phyloP scores from a whole-genome alignment of 2,797 vertebrate genomes.

The Serranus cabrilla region DNA sequence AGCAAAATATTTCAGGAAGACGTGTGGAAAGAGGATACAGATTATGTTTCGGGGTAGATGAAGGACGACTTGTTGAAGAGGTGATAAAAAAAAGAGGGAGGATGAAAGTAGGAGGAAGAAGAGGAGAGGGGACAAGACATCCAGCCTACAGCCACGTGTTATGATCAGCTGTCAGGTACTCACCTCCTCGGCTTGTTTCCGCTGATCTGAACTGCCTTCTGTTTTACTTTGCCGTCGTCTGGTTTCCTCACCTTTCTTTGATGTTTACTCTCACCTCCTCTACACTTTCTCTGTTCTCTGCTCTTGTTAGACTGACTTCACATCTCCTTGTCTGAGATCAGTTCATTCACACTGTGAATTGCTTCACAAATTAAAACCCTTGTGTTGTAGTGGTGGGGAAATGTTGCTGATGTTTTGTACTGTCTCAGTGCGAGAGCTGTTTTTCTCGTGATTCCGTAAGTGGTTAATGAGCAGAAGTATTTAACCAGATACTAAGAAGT shows the following conservation, averaged over 20 bases:
- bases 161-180: slow-evolving; percentile 65
- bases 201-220: slow-evolving; percentile 43
- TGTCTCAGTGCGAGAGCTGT: slow-evolving; percentile 37
- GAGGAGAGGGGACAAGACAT: slow-evolving; percentile 53
- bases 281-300: slow-evolving; percentile 19
- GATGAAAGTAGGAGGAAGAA: slow-evolving; percentile 48
- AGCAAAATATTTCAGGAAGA: slow-evolving; percentile 44
- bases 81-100: slow-evolving; percentile 51
- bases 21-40: slow-evolving; percentile 47
- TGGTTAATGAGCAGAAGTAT: slow-evolving; percentile 32
- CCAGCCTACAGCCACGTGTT: slow-evolving; percentile 58
- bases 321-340: slow-evolving; percentile 43
- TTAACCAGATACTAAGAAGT: slow-evolving; percentile 36
- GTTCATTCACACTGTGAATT: slow-evolving; percentile 36
- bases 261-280: slow-evolving; percentile 62
- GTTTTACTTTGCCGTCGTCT: slow-evolving; percentile 46
- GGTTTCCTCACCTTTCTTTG: slow-evolving; percentile 64
- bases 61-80: slow-evolving; percentile 42
- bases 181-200: slow-evolving; percentile 37
- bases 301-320: slow-evolving; percentile 34
- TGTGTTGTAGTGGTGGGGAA: slow-evolving; percentile 7
- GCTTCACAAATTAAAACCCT: slow-evolving; percentile 36
- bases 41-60: slow-evolving; percentile 19
- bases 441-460: slow-evolving; percentile 13
- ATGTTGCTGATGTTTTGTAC: slow-evolving; percentile 33